phyloP scores from a whole-genome alignment of 2,888 invertebrate genomes.

The Tinea trinotella region DNA sequence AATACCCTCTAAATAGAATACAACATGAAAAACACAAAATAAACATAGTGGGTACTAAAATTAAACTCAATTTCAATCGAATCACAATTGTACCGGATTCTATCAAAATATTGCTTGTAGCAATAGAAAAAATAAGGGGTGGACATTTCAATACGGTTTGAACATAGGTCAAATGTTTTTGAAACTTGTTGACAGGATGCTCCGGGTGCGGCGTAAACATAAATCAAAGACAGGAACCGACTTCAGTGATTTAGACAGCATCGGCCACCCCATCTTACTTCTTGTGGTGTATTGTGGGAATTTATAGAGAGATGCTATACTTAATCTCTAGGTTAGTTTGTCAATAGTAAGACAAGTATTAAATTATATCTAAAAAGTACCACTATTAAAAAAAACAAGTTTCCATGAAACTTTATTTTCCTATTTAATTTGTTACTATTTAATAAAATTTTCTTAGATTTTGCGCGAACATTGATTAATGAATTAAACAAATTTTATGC shows the following conservation, averaged over 20 bases:
- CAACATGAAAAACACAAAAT: not conserved
- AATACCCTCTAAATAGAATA: too few relatives aligned
- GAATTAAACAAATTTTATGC: too few relatives aligned
- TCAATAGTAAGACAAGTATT: too few relatives aligned
- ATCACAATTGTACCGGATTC: constrained; percentile 22
- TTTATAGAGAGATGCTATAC: too few relatives aligned
- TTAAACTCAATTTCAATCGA: constrained; percentile 35
- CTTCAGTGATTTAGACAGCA: constrained; percentile 28
- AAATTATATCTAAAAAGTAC: too few relatives aligned
- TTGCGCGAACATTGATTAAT: too few relatives aligned
- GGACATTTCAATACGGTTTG: constrained; percentile 17
- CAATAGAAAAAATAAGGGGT: constrained; percentile 26
- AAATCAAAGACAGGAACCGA: constrained; percentile 39
- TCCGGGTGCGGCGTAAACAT: constrained; percentile 27
- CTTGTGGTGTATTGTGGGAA: not conserved
- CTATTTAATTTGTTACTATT: too few relatives aligned
- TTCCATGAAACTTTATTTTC: too few relatives aligned
- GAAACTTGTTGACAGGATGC: constrained; percentile 12
- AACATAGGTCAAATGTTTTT: constrained; percentile 6
- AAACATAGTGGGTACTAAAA: constrained; percentile 23
- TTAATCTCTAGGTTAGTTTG: too few relatives aligned
- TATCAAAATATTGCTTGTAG: constrained; percentile 42
- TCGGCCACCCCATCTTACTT: constrained; percentile 4
- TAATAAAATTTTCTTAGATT: too few relatives aligned
- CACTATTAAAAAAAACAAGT: too few relatives aligned